Conservation (phyloP, 2,113 vertebrate genomes). For the Daboia siamensis region DNA sequence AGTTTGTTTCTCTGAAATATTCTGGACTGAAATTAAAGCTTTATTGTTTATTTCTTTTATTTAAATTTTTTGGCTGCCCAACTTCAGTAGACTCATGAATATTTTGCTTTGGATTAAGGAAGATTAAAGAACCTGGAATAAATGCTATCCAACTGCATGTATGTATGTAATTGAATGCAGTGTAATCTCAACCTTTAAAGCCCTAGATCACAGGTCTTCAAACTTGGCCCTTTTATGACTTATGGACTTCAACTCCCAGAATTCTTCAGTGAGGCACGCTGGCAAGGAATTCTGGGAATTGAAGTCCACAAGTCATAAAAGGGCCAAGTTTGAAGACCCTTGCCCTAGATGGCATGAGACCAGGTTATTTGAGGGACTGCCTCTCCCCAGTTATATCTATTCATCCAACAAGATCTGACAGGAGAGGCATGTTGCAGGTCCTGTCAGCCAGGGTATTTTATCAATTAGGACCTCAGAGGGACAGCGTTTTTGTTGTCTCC, state of each 20-base stretch:
- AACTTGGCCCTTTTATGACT: too few species aligned
- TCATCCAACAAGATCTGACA: neutral
- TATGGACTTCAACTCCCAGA: too few species aligned
- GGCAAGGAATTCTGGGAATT: too few species aligned
- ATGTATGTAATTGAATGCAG: neutral
- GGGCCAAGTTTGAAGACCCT: too few species aligned
- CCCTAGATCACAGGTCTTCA: too few species aligned
- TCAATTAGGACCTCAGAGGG: neutral
- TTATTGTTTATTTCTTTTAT: neutral
- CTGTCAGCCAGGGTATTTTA: neutral
- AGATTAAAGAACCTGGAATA: neutral
- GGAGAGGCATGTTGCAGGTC: neutral
- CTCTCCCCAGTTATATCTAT: neutral
- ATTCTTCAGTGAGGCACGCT: too few species aligned
- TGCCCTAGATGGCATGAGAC: neutral
- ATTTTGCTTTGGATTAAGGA: neutral
- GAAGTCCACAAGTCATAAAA: too few species aligned
- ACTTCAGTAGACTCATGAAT: neutral
- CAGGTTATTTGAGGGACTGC: neutral
- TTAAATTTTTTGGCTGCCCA: neutral
- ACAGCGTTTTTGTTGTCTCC: neutral
- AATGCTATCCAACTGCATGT: neutral
- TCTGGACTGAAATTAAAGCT: neutral
- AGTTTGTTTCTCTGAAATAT: neutral
- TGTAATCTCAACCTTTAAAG: neutral